Conservation (phyloP, 2,797 vertebrate genomes). For the Pseudochromis fuscus region DNA sequence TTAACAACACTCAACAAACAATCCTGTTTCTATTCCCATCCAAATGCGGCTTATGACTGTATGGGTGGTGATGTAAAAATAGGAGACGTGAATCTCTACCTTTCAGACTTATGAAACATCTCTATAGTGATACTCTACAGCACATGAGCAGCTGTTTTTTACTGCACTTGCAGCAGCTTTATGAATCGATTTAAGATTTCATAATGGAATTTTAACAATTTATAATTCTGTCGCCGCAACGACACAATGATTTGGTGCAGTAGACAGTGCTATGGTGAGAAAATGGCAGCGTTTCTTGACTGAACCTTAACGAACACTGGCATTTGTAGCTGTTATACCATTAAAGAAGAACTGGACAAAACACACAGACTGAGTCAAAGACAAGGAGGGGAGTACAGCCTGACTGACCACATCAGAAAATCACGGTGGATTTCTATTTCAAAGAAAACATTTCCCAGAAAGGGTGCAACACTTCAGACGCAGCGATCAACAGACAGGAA, state of each 20-base stretch:
- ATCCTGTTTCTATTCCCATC: constrained; percentile 6
- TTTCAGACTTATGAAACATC: constrained; percentile 13
- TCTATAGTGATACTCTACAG: constrained; percentile 6
- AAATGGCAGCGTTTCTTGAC: constrained; percentile 11
- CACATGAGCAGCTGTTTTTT: constrained; percentile 18
- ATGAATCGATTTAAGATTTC: constrained; percentile 64
- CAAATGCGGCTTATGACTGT: constrained; percentile 3
- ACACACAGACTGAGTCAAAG: constrained; percentile 18
- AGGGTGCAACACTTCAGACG: constrained; percentile 4
- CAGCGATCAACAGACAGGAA: constrained; percentile 6
- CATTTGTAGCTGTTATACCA: constrained; percentile 4
- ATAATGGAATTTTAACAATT: constrained; percentile 73
- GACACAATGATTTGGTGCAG: constrained; percentile 25
- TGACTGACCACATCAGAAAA: constrained; percentile 28
- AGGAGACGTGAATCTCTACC: not conserved
- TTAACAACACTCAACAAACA: constrained; percentile 9
- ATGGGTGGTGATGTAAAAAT: constrained; percentile 3
- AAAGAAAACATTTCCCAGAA: constrained; percentile 2
- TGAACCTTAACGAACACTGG: constrained; percentile 3
- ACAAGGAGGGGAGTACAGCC: not conserved
- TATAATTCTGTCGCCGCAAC: constrained; percentile 42
- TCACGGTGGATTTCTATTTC: not conserved
- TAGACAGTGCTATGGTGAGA: constrained; percentile 14
- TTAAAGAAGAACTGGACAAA: constrained; percentile 9
- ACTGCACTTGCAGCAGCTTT: constrained; percentile 36